A percentile compares a stretch with the other conserved stretches of the same genome.
Evolutionary conservation across 2,113 vertebrate genomes (phyloP).

Genomic region (Hyperoodon ampullatus): DNA sequence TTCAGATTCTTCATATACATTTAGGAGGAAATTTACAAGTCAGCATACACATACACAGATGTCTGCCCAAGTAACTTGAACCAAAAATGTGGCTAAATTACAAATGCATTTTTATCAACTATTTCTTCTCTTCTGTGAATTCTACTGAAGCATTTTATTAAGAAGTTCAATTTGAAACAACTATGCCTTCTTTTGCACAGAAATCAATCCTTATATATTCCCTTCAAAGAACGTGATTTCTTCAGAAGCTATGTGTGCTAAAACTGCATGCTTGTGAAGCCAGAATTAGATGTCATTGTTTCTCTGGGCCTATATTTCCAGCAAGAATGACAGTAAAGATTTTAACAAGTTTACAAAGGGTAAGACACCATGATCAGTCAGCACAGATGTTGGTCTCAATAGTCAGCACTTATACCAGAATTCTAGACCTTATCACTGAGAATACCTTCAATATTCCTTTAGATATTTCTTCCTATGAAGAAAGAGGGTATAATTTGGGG

Average conservation of each 20-base stretch:
- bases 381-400: background rate
- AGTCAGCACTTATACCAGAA: background rate
- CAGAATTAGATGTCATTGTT: background rate
- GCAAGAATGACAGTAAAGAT: background rate
- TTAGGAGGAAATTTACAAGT: background rate
- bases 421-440: background rate
- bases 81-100: slow-evolving; percentile 11
- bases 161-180: background rate
- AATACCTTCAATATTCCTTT: background rate
- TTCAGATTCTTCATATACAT: background rate
- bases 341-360: background rate
- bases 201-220: background rate
- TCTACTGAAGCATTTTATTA: background rate
- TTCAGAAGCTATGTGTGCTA: background rate
- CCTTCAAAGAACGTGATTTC: background rate
- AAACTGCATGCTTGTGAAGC: background rate
- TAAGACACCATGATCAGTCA: background rate
- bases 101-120: slow-evolving; percentile 3
- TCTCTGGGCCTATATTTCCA: background rate
- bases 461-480: background rate
- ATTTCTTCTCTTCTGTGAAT: slow-evolving; percentile 12
- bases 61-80: background rate
- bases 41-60: background rate
- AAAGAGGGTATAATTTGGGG: background rate
- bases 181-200: background rate